Evolutionary conservation across 2,888 invertebrate genomes (phyloP).

Genomic region (Bombylius major): DNA sequence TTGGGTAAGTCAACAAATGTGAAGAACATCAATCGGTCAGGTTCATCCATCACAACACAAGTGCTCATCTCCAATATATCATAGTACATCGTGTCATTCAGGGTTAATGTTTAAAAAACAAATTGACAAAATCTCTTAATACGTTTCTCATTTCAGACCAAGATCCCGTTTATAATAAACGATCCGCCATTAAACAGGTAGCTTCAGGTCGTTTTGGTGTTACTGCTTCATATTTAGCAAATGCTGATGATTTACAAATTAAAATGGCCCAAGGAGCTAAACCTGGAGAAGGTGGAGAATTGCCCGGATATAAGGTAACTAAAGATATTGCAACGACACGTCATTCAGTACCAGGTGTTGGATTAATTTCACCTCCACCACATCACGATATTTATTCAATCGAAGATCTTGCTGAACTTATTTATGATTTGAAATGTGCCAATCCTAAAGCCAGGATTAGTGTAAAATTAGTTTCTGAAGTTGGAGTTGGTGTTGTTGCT

Average conservation of each 20-base stretch:
- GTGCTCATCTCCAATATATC: not conserved
- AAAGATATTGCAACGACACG: conserved; percentile 90
- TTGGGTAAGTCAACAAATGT: conserved; percentile 33
- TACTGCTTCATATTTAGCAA: conserved; percentile 91
- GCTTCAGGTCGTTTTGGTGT: conserved; percentile 98
- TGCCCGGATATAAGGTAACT: conserved; percentile 86
- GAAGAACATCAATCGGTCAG: not conserved
- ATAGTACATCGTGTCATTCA: not conserved
- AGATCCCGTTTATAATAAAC: conserved; percentile 66
- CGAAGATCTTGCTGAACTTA: conserved; percentile 94
- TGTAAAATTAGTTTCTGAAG: conserved; percentile 96
- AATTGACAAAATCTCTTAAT: not conserved
- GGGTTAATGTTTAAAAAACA: not conserved
- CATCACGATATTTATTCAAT: conserved; percentile 99
- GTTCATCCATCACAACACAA: not conserved
- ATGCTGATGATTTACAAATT: conserved; percentile 96
- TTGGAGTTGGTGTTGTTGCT: conserved; percentile 98
- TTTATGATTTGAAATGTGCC: conserved; percentile 95
- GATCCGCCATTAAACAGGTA: conserved; percentile 97
- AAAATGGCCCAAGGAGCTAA: conserved; percentile 99
- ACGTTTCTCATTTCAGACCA: conserved; percentile 36
- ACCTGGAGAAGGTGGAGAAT: conserved; percentile 96
- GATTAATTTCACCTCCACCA: conserved; percentile 95
- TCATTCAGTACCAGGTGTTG: conserved; percentile 93
- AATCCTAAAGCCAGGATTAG: conserved; percentile 92